Evolutionary conservation across 2,888 invertebrate species (phyloP).

Genomic region (Bimastos eiseni): DNA sequence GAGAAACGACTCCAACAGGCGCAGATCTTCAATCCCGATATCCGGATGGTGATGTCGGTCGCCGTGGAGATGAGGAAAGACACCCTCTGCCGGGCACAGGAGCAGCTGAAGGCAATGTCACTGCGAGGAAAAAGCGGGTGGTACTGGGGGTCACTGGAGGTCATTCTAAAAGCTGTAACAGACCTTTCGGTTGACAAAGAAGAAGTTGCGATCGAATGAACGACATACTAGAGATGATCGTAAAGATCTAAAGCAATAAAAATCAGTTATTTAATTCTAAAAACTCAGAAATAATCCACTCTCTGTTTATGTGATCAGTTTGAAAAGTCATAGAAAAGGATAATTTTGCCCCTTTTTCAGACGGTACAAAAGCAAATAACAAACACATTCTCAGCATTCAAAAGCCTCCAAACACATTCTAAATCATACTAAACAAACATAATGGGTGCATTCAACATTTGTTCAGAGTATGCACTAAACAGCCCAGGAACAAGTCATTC

Average conservation of each 20-base stretch:
- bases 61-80: slow-evolving; percentile 21
- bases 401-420: neutral
- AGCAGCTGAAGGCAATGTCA: neutral
- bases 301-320: neutral
- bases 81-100: neutral
- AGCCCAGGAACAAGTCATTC: neutral
- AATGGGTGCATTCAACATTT: neutral
- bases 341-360: neutral
- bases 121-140: neutral
- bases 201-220: neutral
- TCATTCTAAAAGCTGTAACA: neutral
- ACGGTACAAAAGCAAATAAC: neutral
- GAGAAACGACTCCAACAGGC: slow-evolving; percentile 34
- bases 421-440: neutral
- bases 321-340: neutral
- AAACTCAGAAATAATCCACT: neutral
- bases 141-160: slow-evolving; percentile 9
- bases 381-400: neutral
- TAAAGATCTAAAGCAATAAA: neutral
- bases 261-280: neutral
- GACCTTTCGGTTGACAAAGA: neutral
- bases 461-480: neutral
- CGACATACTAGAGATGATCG: neutral
- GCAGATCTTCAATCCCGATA: slow-evolving; percentile 34
- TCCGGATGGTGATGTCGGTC: slow-evolving; percentile 34